Evolutionary conservation across 2,113 vertebrate species (phyloP), one percentile per base, ranked within the genome.

Genomic region (Enhydra lutris): DNA sequence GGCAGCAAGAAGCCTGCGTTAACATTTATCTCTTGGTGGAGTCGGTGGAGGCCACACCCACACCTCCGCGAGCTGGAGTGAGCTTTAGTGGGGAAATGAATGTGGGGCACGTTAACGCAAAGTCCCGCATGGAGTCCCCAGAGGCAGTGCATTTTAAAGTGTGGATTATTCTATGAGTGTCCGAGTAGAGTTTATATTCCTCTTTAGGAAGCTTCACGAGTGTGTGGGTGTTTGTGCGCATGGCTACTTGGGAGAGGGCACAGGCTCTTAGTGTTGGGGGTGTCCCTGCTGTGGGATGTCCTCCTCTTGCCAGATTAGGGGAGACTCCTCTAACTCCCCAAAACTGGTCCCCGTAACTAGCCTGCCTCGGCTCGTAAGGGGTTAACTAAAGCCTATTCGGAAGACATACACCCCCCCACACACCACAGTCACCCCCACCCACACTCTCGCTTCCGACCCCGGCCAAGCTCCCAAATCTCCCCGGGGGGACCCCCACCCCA

Each of bases 371-470:
- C 11, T 47, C 52, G 1, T 83, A 96, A 98, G 59, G 98, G 97
- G 98, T 98, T 98, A 98, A 98, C 55, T 74, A 47, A 42, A 87
- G 61, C 26, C 47, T 76, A 71, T 78, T 86, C 82, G 18, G 26
- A 55, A 74, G 67, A 95, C 86, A 79, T 84, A 34, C 4, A 3
- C 36, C 0, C 39, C 10, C 12, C 1, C 52, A 18, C 52, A 18
- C 52, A 45, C 57, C 12, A 7, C 79, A 34, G 57, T 52, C 65
- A 73, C 86, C 50, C 74, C 52, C 59, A 76, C 82, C 50, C 78
- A n/a, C 55, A 63, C 50, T 47, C 86, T 21, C 17, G 31, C 79
- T 81, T 47, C 31, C 31, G 15, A 81, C 95, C 73, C 92, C 0
- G 3, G 81, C 78, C 89, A 14, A 59, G 59, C n/a, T 76, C 76